Evolutionary conservation across 2,113 vertebrate species (phyloP), one percentile per base, ranked within the genome.

Genomic region (Chascanopsetta lugubris): DNA sequence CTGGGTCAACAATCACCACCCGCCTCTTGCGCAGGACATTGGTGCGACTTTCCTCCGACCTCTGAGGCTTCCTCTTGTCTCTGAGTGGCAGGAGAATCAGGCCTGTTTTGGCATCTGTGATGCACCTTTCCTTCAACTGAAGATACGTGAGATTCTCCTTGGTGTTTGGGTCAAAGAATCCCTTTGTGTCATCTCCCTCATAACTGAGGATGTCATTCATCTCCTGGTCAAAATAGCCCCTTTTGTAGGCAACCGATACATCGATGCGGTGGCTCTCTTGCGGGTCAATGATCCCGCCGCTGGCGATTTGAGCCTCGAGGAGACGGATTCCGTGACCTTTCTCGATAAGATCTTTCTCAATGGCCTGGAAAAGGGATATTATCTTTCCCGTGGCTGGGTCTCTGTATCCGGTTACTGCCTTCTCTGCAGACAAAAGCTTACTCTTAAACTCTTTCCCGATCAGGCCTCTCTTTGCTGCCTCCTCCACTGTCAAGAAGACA

Each of bases 91-190:
- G 86, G 27, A 99, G 93, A 55, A 95, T 90, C 4, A 99, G 93
- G 8, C 95, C 94, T 0, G 96, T 99, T 51, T 91, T 92, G 1
- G 91, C 66, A 59, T 99, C 96, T 68, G 85, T 95, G 25, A 97
- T 95, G 87, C 97, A 99, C 22, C 96, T 93, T 3, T 96, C 93
- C 82, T 97, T 97, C 43, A 99, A 89, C 38, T 99, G 95, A 69
- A 99, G 86, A 80, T 99, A 99, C 1, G 97, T 98, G 58, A 99
- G 83, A 75, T 99, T 99, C 53, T 99, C 96, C 69, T 98, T 94
- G 15, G 96, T 98, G 85, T 99, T 99, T 10, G 98, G 98, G 84
- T 99, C 98, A 76, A 99, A 99, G 87, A 99, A 99, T 1, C 96
- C 97, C 85, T 98, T 99, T 11, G 96, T 98, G 61, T 98, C 97